Percentiles rank a stretch among this genome's conserved stretches.
Conservation (phyloP, 2,113 vertebrate species). For the Albula glossodonta region DNA sequence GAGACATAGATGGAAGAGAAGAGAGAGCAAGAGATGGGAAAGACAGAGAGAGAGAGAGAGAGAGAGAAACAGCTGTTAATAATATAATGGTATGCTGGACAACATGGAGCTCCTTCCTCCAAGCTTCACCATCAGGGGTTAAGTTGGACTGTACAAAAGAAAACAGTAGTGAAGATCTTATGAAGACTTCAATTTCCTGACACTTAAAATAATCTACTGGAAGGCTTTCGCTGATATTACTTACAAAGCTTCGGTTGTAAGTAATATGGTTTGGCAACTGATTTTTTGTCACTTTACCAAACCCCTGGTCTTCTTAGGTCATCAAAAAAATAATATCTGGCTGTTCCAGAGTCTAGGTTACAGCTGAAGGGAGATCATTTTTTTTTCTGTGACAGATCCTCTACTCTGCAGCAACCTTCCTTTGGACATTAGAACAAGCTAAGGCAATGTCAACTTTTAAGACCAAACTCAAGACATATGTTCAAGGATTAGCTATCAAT, state of each 20-base stretch:
- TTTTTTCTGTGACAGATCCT: no score
- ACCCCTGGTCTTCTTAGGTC: no score
- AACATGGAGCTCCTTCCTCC: not conserved
- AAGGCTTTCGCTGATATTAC: not conserved
- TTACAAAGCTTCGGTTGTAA: no score
- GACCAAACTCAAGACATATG: not conserved
- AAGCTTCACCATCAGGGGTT: not conserved
- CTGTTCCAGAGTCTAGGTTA: no score
- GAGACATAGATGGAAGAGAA: not conserved
- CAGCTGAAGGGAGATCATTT: no score
- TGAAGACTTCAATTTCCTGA: not conserved
- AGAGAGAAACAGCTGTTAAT: conserved; percentile 15
- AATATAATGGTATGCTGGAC: not conserved
- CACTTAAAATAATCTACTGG: not conserved
- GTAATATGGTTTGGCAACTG: no score
- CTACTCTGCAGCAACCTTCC: no score
- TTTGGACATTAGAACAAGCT: no score
- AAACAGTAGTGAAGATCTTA: not conserved
- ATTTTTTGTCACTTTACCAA: no score
- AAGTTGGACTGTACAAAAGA: not conserved
- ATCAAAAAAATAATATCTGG: no score
- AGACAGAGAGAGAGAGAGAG: not conserved
- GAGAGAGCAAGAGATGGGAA: conserved; percentile 12
- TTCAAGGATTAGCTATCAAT: not conserved
- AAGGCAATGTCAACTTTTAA: no score